Base-by-base conservation (phyloP, 2,113 vertebrate genomes). In the Rhineura floridana region DNA sequence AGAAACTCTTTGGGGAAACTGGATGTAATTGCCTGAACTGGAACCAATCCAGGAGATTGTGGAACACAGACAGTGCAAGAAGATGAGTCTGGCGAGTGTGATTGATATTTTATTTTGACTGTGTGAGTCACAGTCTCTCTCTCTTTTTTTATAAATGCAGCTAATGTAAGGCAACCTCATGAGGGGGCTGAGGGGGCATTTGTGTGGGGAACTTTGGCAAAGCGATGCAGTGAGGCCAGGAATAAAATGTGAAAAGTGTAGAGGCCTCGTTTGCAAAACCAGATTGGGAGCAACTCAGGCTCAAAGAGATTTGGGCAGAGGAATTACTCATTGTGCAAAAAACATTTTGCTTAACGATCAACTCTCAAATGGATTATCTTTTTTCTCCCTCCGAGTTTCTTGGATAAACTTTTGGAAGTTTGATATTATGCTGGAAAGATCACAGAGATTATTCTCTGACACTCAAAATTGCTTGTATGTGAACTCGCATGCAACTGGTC, bases 11-110 rank as follows among this genome's bases (percentile, higher is more conserved):
- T 48, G 39, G 59, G 6, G 30, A 70, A 3, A 28, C 28, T 70
- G 65, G 67, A 21, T 0, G 1, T 0, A 1, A 70, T 4, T 65
- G 5, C 77, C 62, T 0, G 0, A 6, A 25, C 23, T 0, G 50
- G 73, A 72, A 72, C 90, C 2, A 59, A 39, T 30, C 46, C 46
- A 0, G 3, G 65, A 36, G 0, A 0, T 21, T 6, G 55, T 0
- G 3, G 77, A 10, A 39, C 0, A 28, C 15, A 11, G 25, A 48
- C 39, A 65, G 81, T 28, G 25, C 36, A 33, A 59, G 69, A n/a
- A 73, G 6, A n/a, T 42, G 83, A 59, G 70, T 12, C 39, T 75
- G 69, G 39, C 25, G 78, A 42, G 44, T 30, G 11, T 30, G 50
- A 19, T 28, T 59, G 50, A 84, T 36, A n/a, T 70, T 13, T 39